Conservation (phyloP, 2,888 invertebrate species). For the Rhagonycha fulva region DNA sequence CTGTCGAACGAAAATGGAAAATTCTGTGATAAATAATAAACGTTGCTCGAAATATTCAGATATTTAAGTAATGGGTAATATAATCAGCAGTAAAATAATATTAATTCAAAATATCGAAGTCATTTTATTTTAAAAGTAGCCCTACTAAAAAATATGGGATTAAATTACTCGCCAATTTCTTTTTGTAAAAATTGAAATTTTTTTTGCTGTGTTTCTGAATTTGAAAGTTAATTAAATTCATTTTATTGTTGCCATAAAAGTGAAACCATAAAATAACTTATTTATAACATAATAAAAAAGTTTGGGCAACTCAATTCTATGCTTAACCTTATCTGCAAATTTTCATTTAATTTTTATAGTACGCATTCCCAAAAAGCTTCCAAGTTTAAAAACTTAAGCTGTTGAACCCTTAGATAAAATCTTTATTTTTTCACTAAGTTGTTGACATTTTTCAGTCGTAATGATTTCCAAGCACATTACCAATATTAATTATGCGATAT, state of each 20-base stretch:
- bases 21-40: no score
- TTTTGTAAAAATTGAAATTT: neutral
- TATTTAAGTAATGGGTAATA: neutral
- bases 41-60: no score
- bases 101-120: neutral
- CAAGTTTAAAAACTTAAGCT: neutral
- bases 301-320: neutral
- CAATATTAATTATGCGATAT: neutral
- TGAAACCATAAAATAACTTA: neutral
- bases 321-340: neutral
- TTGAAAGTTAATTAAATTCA: neutral
- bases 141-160: neutral
- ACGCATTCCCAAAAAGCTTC: neutral
- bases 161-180: neutral
- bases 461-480: neutral
- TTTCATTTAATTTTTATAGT: neutral
- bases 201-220: neutral
- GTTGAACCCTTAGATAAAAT: neutral
- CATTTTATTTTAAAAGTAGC: neutral
- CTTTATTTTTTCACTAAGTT: neutral
- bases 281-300: neutral
- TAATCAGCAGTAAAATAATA: neutral
- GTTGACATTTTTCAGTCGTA: neutral
- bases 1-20: no score
- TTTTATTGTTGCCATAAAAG: neutral